Percentiles rank a stretch among this genome's conserved stretches.
Evolutionary conservation across 2,797 vertebrate genomes (phyloP).

Genomic region (Phyllotis vaccarum): DNA sequence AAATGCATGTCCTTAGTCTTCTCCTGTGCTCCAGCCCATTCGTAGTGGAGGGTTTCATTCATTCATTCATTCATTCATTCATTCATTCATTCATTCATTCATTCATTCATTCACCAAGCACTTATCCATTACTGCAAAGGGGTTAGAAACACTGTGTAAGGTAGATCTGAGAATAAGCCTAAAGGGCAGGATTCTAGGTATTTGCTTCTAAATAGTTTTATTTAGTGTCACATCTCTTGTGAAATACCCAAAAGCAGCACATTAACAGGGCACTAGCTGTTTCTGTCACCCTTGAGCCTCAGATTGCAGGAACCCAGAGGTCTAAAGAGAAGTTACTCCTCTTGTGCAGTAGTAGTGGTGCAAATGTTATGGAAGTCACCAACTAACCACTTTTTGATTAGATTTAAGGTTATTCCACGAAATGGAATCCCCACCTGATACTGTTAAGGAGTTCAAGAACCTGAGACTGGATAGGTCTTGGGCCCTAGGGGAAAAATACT

Average conservation of each 20-base stretch:
- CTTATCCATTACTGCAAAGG: neutral
- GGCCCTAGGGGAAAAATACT: neutral
- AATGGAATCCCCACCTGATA: neutral
- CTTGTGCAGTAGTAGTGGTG: neutral
- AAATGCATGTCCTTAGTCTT: constrained; percentile 14
- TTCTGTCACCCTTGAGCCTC: neutral
- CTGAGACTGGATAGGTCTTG: neutral
- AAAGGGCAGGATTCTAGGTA: neutral
- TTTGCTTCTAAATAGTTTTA: neutral
- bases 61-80: neutral
- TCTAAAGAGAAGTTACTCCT: neutral
- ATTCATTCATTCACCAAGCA: neutral
- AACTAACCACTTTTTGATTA: too few species aligned
- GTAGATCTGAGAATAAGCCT: constrained; percentile 8
- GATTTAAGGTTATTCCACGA: neutral
- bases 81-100: neutral
- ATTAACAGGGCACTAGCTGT: neutral
- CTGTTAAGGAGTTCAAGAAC: neutral
- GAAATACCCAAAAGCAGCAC: neutral
- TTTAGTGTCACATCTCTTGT: neutral
- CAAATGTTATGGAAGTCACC: neutral
- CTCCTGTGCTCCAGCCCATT: neutral
- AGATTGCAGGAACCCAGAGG: neutral
- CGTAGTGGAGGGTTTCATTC: neutral
- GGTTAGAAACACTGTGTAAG: neutral